A percentile compares a stretch with the other conserved stretches of the same genome.
Conservation (phyloP, 1,140 invertebrate species). For the Bombyx mori region ASM3026992v2 NC_085120.1:12182001-12182500, state of each 20-base stretch:
- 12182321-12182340: slow-evolving; percentile 77
- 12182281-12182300: slow-evolving; percentile 92
- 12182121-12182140: no score
- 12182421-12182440: slow-evolving; percentile 86
- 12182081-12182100: no score
- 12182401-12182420: slow-evolving; percentile 88
- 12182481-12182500: no score
- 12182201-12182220: no score
- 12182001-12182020: no score
- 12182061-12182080: no score
- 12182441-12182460: slow-evolving; percentile 85
- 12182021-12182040: no score
- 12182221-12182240: slow-evolving; percentile 54
- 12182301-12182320: slow-evolving; percentile 95
- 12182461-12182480: slow-evolving; percentile 38
- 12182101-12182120: no score
- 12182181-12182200: no score
- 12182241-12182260: slow-evolving; percentile 75
- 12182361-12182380: slow-evolving; percentile 84
- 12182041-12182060: no score
- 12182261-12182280: slow-evolving; percentile 93
- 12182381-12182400: slow-evolving; percentile 90
- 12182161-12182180: no score
- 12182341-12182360: slow-evolving; percentile 83
- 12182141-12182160: no score